Conservation (phyloP, 92 coral and sea anemone species). For the Phenganax marumi region DNA sequence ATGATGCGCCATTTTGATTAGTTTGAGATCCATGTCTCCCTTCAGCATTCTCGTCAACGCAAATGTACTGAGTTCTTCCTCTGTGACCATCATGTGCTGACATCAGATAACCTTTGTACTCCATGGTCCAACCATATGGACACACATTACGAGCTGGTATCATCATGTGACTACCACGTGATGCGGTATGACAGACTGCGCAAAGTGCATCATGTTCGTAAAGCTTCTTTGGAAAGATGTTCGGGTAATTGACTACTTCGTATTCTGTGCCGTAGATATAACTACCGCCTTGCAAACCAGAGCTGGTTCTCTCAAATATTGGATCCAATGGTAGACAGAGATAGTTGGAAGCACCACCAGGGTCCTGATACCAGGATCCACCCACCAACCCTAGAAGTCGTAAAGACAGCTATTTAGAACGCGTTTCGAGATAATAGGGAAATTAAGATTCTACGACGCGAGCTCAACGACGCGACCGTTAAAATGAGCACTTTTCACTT, state of each 20-base stretch:
- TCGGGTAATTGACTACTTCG: conserved; percentile 10
- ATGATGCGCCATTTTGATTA: conserved; percentile 53
- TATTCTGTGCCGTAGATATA: conserved; percentile 60
- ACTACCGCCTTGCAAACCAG: conserved; percentile 35
- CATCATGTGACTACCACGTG: conserved; percentile 64
- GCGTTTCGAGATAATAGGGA: too few species aligned
- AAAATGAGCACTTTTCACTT: too few species aligned
- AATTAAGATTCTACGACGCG: too few species aligned
- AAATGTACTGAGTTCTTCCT: conserved; percentile 44
- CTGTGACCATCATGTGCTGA: conserved; percentile 43
- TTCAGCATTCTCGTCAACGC: conserved; percentile 65
- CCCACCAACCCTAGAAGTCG: conserved; percentile 44
- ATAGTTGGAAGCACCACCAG: conserved; percentile 59
- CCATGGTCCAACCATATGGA: conserved; percentile 66
- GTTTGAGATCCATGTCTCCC: conserved; percentile 36
- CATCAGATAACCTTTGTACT: conserved; percentile 74
- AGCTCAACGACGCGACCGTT: too few species aligned
- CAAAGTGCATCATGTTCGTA: conserved; percentile 63
- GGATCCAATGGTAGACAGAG: conserved; percentile 58
- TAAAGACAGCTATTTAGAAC: background rate
- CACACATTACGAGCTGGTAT: conserved; percentile 62
- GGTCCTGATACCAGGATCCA: conserved; percentile 19
- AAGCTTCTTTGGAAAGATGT: conserved; percentile 40
- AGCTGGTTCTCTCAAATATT: conserved; percentile 40
- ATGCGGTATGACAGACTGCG: conserved; percentile 61